These are phyloP conservation scores for Zosterops pallidus DNA, from an alignment of 2,113 vertebrate genomes.

Conservation along the genomic window DNA sequence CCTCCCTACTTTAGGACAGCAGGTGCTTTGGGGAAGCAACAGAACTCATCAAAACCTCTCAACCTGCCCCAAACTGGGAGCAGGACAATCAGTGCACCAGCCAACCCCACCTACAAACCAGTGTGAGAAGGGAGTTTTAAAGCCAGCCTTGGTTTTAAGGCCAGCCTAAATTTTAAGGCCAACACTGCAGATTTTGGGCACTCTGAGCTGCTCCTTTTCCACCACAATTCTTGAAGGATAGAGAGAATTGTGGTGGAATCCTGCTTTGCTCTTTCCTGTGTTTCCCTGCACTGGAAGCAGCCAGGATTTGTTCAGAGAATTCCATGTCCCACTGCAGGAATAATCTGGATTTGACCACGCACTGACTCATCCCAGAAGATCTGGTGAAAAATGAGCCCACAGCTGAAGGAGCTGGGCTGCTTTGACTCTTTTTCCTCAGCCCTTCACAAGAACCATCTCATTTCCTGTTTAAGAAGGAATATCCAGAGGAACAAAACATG, in stretches of 20 bases:
- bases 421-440: background rate
- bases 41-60: background rate
- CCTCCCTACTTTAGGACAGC: background rate
- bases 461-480: background rate
- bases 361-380: background rate
- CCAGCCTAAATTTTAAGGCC: background rate
- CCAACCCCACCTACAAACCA: background rate
- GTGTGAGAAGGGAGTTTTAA: background rate
- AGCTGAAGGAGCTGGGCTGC: background rate
- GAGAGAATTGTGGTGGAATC: fast-evolving
- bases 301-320: background rate
- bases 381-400: constrained; percentile 16
- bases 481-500: background rate
- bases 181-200: fast-evolving
- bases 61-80: background rate
- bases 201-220: background rate
- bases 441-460: background rate
- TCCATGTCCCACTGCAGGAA: background rate
- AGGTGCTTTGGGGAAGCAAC: background rate
- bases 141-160: background rate
- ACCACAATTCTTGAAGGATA: background rate
- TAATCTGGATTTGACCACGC: background rate
- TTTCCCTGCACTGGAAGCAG: background rate
- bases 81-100: fast-evolving
- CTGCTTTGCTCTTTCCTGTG: background rate